Evolutionary conservation across 2,888 invertebrate species (phyloP), one percentile per base, ranked within the genome.

Genomic region (Dastarcus helophoroides): DNA sequence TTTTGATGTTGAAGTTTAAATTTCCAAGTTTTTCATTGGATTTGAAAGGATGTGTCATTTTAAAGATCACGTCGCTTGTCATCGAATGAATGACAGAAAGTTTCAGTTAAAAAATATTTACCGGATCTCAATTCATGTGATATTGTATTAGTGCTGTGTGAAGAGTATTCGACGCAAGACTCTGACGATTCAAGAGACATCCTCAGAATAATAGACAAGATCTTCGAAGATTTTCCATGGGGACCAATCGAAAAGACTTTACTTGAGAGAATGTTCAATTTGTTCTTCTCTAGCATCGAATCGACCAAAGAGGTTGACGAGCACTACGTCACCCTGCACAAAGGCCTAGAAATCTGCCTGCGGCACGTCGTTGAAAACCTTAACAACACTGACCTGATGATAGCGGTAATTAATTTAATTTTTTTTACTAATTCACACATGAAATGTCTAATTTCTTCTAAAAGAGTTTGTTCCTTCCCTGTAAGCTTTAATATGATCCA

Each of bases 261-360:
- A 9, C 9, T 35, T 3, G 35, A 35, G 17, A 30, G 26, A 12
- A 19, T 35, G 6, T 35, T 31, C 14, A 7, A 31, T 14, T 22
- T 30, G 26, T 35, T 31, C 12, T 35, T 35, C 24, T 30, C 31
- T 4, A 27, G 31, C 11, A 31, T 35, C 14, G 19, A 11, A 11
- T 21, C 30, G 8, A 9, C 21, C 5, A 8, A 11, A 6, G 35
- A 35, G 10, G 35, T 27, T 5, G 27, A 35, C 14, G 33, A 33
- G 12, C 21, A 29, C 9, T 6, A 23, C n/a, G n/a, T 33, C 2
- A 31, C 22, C 17, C 26, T 35, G 17, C 30, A 30, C 10, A 67
- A 63, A 39, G 68, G 70, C 2, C 58, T 73, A 4, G 71, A 72
- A 44, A 63, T 69, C 1, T 73, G 71, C 39, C 44, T 75, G 2